Evolutionary conservation across 2,888 invertebrate species (phyloP).

Genomic region (Sphaeridia pumilis): DNA sequence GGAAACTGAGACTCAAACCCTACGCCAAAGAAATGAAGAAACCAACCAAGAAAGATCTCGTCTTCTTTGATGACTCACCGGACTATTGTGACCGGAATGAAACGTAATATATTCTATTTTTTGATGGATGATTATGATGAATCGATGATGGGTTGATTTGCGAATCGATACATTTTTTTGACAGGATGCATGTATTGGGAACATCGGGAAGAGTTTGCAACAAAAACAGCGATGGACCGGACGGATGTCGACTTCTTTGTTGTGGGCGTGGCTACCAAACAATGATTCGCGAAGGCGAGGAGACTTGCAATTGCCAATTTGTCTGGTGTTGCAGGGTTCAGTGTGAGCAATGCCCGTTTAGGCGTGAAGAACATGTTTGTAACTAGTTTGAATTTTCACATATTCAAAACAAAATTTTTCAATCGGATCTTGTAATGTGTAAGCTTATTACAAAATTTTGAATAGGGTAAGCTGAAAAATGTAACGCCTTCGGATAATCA

Average conservation of each 20-base stretch:
- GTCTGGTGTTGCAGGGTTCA: conserved; percentile 85
- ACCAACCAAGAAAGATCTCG: conserved; percentile 79
- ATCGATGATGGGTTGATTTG: too few species aligned
- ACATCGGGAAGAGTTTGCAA: conserved; percentile 69
- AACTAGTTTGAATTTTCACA: too few species aligned
- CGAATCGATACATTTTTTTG: too few species aligned
- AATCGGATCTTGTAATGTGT: too few species aligned
- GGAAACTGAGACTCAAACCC: conserved; percentile 47
- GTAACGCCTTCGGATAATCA: too few species aligned
- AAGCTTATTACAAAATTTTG: too few species aligned
- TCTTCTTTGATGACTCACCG: conserved; percentile 79
- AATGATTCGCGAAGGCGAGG: conserved; percentile 56
- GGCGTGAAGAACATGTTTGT: conserved; percentile 35
- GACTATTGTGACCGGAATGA: conserved; percentile 80
- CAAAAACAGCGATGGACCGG: conserved; percentile 65
- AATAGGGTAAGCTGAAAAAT: too few species aligned
- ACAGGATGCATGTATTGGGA: conserved; percentile 47
- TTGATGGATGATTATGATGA: too few species aligned
- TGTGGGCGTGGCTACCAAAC: conserved; percentile 68
- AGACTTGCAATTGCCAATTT: conserved; percentile 75
- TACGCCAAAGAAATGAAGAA: conserved; percentile 66
- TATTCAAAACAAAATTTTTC: too few species aligned
- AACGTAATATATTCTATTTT: conserved; percentile 48
- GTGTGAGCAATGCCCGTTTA: conserved; percentile 58
- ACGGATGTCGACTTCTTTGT: conserved; percentile 78